A percentile compares a stretch with the other conserved stretches of the same genome.
Evolutionary conservation across 2,888 invertebrate species (phyloP).

Genomic region (Agrochola litura): DNA sequence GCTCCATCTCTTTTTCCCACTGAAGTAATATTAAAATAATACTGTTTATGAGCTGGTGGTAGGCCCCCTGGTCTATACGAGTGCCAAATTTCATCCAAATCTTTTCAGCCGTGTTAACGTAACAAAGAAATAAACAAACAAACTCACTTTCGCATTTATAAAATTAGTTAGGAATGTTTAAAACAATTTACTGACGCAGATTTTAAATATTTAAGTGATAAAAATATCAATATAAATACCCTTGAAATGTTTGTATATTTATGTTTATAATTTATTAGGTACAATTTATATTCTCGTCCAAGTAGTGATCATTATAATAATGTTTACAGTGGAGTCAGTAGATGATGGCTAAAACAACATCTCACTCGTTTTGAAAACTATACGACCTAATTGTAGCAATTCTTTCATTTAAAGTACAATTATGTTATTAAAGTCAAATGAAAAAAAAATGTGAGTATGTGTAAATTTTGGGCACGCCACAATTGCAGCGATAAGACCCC

Average conservation of each 20-base stretch:
- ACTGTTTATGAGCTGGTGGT: too few relatives aligned
- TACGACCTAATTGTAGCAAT: neutral
- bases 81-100: too few relatives aligned
- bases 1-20: too few relatives aligned
- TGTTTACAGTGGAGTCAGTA: neutral
- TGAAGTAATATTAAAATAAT: too few relatives aligned
- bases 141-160: too few relatives aligned
- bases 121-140: too few relatives aligned
- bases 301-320: neutral
- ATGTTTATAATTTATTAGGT: constrained; percentile 3
- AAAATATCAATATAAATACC: neutral
- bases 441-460: too few relatives aligned
- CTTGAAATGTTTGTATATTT: constrained; percentile 15
- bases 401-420: constrained; percentile 12
- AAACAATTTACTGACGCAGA: constrained; percentile 10
- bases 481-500: too few relatives aligned
- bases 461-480: too few relatives aligned
- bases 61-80: too few relatives aligned
- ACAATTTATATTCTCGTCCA: neutral
- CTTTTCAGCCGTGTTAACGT: too few relatives aligned
- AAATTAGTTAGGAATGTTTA: neutral
- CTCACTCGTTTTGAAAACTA: constrained; percentile 16
- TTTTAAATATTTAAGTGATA: neutral
- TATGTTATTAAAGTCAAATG: constrained; percentile 4
- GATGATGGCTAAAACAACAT: constrained; percentile 1